Evolutionary conservation across 2,888 invertebrate species (phyloP), one percentile per base, ranked within the genome.

Genomic region (Nasonovia ribisnigri): DNA sequence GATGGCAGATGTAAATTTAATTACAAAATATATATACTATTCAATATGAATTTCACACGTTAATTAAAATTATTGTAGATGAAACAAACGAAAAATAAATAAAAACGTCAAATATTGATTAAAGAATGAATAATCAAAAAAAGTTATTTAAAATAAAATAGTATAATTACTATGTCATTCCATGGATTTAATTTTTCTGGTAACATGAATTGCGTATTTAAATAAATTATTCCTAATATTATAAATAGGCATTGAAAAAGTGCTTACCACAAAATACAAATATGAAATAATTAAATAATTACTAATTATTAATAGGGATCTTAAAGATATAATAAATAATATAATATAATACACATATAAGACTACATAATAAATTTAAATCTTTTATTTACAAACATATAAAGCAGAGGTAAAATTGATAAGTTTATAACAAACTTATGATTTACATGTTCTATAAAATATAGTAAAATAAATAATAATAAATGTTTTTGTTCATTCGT

Each of bases 1-100:
- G 67, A 20, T 36, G 20, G 20, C 36, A 36, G 5, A n/a, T 46
- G 16, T 48, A 36, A 87, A 87, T n/a, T 48, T n/a, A 36, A 20
- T 87, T 48, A 87, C 5, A 87, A 3, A 87, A 48, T 87, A n/a
- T 86, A 43, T 29, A 87, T 88, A 46, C 29, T 46, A 87, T 48
- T 54, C 20, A 20, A 42, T 54, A 88, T 42, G 1, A 6, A 42
- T 54, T 29, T 57, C 29, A 29, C 29, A 16, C 8, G 29, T 42
- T 57, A 89, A 89, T 89, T 88, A 88, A 54, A 88, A 88, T 26
- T 42, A 43, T 57, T 89, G 89, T 29, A 2, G 29, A 89, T 3
- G 29, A 89, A 60, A 43, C 36, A 89, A 42, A 89, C 43, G 16
- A 57, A 60, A 60, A 57, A 57, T 2, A n/a, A 88, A 88, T 54